Base-by-base conservation (phyloP, 2,113 vertebrate species). In the Oreochromis tanganicae region DNA sequence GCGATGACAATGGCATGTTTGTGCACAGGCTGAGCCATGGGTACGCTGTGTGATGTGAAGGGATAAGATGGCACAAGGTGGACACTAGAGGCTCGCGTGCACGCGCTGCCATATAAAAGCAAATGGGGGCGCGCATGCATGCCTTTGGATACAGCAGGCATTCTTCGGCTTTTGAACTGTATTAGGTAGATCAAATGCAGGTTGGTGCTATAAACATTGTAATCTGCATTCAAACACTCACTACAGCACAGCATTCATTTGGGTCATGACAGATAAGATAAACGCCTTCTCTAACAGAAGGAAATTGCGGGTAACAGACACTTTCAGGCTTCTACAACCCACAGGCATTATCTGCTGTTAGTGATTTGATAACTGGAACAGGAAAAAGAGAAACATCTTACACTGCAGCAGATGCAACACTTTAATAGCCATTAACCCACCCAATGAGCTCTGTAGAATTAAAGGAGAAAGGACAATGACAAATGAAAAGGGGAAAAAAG, bases 1-100 rank as follows among this genome's bases (percentile, higher is more conserved):
- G 90, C 34, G 55, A 88, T 93, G 94, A 96, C 96, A 96, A 96
- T 96, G 91, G 92, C 93, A 94, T 89, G 91, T 90, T 95, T 96
- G 95, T 96, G 93, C 82, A 52, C 81, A 89, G 81, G 84, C 89
- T 88, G 89, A 88, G 91, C 85, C 83, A 71, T 56, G 86, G 86
- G 75, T 24, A 48, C 73, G 80, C 89, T 83, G 92, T 86, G 80
- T 88, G 87, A 93, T 92, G 92, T 88, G 89, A 92, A 91, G 90
- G 90, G 84, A 91, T 85, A 92, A 91, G 91, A 94, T 91, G 91
- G 90, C 88, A 92, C 88, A 94, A 92, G 89, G 91, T 93, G 94
- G 93, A 87, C 83, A 85, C 34, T 73, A 24, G 61, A 57, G 83
- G 83, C 34, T 73, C 2, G 2, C 29, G 75, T 84, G 80, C 2